A percentile compares a stretch with the other conserved stretches of the same genome.
These are phyloP conservation scores for Chymomyza procnemis DNA, from an alignment of 2,888 invertebrate genomes.

Conservation along the genomic window DNA sequence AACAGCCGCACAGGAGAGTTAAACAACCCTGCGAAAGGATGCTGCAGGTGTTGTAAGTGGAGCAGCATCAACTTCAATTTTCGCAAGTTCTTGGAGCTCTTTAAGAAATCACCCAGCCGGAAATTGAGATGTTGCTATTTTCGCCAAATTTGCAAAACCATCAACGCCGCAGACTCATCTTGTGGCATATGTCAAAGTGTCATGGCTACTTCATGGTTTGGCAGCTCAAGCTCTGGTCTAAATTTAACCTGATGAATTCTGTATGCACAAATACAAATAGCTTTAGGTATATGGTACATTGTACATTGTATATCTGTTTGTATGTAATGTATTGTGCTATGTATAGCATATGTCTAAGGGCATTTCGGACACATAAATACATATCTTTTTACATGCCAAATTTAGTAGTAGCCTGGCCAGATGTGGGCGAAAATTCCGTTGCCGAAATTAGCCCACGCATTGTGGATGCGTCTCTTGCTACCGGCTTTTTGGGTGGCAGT, in stretches of 20 bases:
- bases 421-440: slow-evolving; percentile 38
- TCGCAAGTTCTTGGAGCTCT: not conserved
- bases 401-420: slow-evolving; percentile 45
- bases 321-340: too few species aligned
- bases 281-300: not conserved
- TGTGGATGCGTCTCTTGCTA: not conserved
- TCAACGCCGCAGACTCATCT: not conserved
- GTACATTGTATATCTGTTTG: not conserved
- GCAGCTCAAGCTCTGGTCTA: not conserved
- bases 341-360: not conserved
- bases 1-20: not conserved
- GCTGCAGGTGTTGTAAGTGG: not conserved
- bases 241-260: not conserved
- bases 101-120: not conserved
- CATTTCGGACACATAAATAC: not conserved
- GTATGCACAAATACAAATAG: not conserved
- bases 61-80: too few species aligned
- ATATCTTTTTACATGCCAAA: slow-evolving; percentile 22
- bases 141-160: not conserved
- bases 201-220: not conserved
- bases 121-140: not conserved
- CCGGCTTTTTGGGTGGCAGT: not conserved
- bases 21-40: not conserved
- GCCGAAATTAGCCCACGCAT: not conserved
- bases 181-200: not conserved